Evolutionary conservation across 1,140 invertebrate species (phyloP), one percentile per base, ranked within the genome.

Genomic region (Procambarus virginalis): DNA sequence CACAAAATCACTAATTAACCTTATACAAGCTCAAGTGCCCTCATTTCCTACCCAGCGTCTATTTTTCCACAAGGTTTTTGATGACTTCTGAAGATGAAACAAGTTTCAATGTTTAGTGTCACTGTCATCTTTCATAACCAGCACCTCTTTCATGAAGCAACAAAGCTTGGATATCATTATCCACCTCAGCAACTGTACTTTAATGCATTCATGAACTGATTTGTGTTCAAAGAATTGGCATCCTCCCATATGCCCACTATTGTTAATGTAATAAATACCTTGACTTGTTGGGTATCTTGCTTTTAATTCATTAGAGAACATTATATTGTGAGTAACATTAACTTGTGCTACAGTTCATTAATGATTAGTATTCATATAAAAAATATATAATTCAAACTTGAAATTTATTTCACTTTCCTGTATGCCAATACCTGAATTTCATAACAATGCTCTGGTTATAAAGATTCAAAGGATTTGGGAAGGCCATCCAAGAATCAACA

Each of bases 401-500:
- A 22, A 34, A 68, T n/a, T 68, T 22, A 70, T 22, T 70, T n/a
- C 4, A 22, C 68, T 70, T n/a, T 55, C 5, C 68, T 82, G 46
- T 82, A 14, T 34, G 46, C 64, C 80, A 45, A 58, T 82, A 82
- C 80, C 45, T 68, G 34, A 64, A 82, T 46, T 82, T 68, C 58
- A 34, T 82, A 45, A 68, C 2, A 68, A 68, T 51, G 49, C 80
- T 58, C 46, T 46, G 14, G 34, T 68, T 68, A 82, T 49, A 46
- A 51, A 68, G 58, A 46, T 82, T 82, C n/a, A 68, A 68, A 82
- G 34, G 46, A 60, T 58, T 45, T 75, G 46, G 84, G 73, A 76
- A 77, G 58, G 76, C 60, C 64, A 79, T 70, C 78, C 81, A 68
- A 70, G 64, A 87, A 87, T 77, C 85, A 80, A 80, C 85, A 87